Evolutionary conservation across 2,888 invertebrate genomes (phyloP).

Genomic region (Hemithea aestivaria): DNA sequence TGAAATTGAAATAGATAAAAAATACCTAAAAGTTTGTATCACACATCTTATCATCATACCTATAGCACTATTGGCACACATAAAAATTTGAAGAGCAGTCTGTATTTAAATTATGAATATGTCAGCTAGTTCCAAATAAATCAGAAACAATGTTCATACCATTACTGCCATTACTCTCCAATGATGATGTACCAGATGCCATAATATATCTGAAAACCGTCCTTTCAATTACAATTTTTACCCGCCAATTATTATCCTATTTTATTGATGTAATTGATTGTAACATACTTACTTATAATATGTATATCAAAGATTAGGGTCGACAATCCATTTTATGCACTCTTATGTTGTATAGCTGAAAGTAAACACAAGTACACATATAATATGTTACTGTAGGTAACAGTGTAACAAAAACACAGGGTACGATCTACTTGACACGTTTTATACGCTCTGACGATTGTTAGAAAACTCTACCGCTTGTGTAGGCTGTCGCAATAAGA

Average conservation of each 20-base stretch:
- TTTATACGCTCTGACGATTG: conserved; percentile 73
- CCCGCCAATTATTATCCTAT: not conserved
- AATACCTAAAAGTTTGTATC: too few species aligned
- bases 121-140: not conserved
- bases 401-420: conserved; percentile 35
- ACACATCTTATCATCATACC: too few species aligned
- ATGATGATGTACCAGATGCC: conserved; percentile 88
- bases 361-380: conserved; percentile 26
- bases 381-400: conserved; percentile 9
- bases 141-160: conserved; percentile 74
- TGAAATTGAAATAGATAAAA: too few species aligned
- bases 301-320: conserved; percentile 40
- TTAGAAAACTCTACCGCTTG: conserved; percentile 68
- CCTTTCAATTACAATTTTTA: conserved; percentile 2
- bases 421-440: conserved; percentile 67
- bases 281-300: conserved; percentile 30
- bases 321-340: conserved; percentile 41
- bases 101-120: too few species aligned
- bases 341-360: conserved; percentile 25
- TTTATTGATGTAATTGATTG: too few species aligned
- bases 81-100: too few species aligned
- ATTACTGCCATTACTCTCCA: conserved; percentile 88
- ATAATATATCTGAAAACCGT: conserved; percentile 73
- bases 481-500: conserved; percentile 43
- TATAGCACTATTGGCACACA: too few species aligned